Evolutionary conservation across 1,140 invertebrate species (phyloP), one percentile per base, ranked within the genome.

Genomic region (Bombus huntii): DNA sequence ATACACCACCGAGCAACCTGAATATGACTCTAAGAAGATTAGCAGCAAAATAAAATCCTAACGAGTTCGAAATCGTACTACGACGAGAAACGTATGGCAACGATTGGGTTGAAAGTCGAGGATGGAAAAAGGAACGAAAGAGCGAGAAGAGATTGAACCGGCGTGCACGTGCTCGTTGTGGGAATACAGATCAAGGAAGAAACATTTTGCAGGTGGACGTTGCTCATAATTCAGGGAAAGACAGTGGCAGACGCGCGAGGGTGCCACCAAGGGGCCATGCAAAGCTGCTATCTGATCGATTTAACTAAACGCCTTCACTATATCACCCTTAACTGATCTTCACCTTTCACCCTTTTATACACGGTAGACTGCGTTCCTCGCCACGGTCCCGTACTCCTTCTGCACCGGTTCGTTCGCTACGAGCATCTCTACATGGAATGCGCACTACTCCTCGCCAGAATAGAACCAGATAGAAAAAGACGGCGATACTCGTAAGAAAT

Each of bases 241-340:
- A 78, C 84, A 90, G 81, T 88, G 65, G 71, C 28, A 76, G 76
- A 88, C 78, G 85, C 82, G 59, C 47, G 79, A 88, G 86, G 85
- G 82, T 88, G 87, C 87, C 83, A 87, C 82, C 73, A 68, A 73
- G 31, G 74, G 87, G 85, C 87, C 88, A 91, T 87, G 87, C 87
- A 86, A 90, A 91, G 85, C 57, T 72, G 39, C 85, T 93, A 93
- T 94, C 93, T 93, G 92, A 93, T 93, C 91, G 91, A 91, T 92
- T 91, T 86, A 91, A 89, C 88, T 91, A 91, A 93, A 93, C 87
- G 81, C 85, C 92, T 91, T 83, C 89, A 88, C 87, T 92, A 93
- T 87, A 92, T 93, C 91, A 93, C 85, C 72, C 92, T 93, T 93
- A 93, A 93, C 92, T 90, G 92, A 93, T 93, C 87, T 86, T 91